Conservation (phyloP, 2,888 invertebrate genomes). For the Parapristionchus giblindavisi region DNA sequence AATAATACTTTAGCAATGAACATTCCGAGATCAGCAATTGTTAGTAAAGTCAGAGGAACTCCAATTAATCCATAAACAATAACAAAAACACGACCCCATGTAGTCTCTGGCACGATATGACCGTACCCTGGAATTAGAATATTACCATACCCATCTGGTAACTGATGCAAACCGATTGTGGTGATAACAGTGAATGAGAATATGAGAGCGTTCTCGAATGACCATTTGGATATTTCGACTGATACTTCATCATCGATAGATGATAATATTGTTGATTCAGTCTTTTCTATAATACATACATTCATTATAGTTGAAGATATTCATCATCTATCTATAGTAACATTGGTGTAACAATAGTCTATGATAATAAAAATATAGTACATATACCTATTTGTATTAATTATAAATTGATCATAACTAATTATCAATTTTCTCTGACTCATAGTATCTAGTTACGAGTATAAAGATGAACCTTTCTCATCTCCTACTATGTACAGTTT, state of each 20-base stretch:
- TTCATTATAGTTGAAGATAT: not conserved
- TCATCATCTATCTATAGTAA: too few relatives aligned
- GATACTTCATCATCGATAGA: not conserved
- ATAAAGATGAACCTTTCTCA: not conserved
- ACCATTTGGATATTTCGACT: constrained; percentile 54
- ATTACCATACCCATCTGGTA: not conserved
- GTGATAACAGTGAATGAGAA: constrained; percentile 68
- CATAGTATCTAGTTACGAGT: too few relatives aligned
- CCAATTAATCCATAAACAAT: constrained; percentile 65
- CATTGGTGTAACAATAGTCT: too few relatives aligned
- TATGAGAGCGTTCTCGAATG: constrained; percentile 61
- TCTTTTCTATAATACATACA: not conserved
- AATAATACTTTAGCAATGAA: constrained; percentile 49
- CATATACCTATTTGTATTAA: too few relatives aligned
- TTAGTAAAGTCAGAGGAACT: constrained; percentile 65
- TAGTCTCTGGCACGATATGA: constrained; percentile 64
- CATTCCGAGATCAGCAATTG: constrained; percentile 67
- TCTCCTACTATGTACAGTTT: not conserved
- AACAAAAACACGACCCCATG: constrained; percentile 60
- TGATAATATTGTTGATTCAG: too few relatives aligned
- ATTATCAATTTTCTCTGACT: too few relatives aligned
- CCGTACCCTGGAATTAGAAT: constrained; percentile 56
- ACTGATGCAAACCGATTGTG: constrained; percentile 56
- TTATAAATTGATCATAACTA: too few relatives aligned
- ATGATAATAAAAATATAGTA: too few relatives aligned